phyloP scores from a whole-genome alignment of 2,888 invertebrate genomes.

The Myathropa florea region DNA sequence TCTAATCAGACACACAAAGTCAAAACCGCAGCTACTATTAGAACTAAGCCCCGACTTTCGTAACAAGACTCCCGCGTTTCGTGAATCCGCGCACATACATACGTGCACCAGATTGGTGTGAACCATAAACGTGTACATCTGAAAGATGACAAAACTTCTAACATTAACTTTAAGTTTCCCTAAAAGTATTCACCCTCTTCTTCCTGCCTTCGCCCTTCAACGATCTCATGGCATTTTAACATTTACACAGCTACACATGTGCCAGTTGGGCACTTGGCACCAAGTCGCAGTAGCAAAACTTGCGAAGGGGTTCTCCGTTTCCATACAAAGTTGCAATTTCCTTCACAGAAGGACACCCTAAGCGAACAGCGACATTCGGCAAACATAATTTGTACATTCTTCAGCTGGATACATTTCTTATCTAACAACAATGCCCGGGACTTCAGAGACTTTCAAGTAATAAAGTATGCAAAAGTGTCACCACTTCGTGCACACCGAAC shows the following conservation, averaged over 20 bases:
- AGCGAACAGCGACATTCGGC: background rate
- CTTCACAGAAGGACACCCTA: background rate
- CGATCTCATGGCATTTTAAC: background rate
- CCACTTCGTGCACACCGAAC: background rate
- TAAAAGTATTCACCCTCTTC: background rate
- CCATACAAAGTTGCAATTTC: background rate
- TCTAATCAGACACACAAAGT: no score
- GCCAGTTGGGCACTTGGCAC: no score
- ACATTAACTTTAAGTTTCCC: background rate
- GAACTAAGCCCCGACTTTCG: no score
- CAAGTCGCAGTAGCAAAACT: background rate
- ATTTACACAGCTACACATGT: background rate
- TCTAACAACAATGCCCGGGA: background rate
- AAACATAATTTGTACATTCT: background rate
- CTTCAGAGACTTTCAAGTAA: background rate
- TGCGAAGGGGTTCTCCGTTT: background rate
- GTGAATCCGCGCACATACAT: no score
- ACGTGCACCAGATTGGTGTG: background rate
- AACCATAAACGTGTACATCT: background rate
- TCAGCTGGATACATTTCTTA: background rate
- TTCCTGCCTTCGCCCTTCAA: background rate
- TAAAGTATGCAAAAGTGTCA: background rate
- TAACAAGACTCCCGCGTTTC: no score
- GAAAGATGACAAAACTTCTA: background rate
- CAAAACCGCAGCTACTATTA: no score